Evolutionary conservation across 2,888 invertebrate genomes (phyloP).

Genomic region (Polydrusus pterygomalis): DNA sequence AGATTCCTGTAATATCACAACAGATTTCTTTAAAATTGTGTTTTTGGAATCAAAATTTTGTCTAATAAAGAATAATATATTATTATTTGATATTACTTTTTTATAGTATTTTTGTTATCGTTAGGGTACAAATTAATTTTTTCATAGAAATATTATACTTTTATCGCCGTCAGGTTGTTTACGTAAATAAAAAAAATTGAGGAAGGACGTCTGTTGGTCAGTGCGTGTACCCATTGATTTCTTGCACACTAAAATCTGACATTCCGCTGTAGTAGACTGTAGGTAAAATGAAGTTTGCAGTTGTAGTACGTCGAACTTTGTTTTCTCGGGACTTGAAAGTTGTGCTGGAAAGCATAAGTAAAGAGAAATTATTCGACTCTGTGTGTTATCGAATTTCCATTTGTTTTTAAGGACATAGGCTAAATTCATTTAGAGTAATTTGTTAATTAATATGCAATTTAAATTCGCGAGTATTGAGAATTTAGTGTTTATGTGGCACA

Average conservation of each 20-base stretch:
- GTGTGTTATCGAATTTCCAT: conserved; percentile 44
- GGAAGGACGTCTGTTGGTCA: conserved; percentile 26
- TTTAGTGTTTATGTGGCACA: conserved; percentile 54
- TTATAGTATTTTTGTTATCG: conserved; percentile 1
- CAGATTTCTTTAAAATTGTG: conserved; percentile 16
- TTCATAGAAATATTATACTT: not conserved
- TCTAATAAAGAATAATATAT: not conserved
- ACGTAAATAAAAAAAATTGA: not conserved
- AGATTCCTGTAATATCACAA: conserved; percentile 14
- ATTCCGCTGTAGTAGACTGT: conserved; percentile 42
- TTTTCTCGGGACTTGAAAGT: conserved; percentile 50
- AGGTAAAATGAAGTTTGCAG: conserved; percentile 54
- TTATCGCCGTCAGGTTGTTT: not conserved
- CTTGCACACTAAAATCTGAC: conserved; percentile 44
- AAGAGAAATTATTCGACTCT: conserved; percentile 44
- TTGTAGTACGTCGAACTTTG: conserved; percentile 51
- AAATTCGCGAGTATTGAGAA: conserved; percentile 39
- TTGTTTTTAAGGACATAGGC: conserved; percentile 36
- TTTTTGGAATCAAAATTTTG: conserved; percentile 5
- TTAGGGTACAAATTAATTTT: not conserved
- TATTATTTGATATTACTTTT: conserved; percentile 10
- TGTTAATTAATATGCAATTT: conserved; percentile 45
- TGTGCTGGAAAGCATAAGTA: conserved; percentile 38
- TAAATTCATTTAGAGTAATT: conserved; percentile 21
- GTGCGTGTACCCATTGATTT: conserved; percentile 47